Conservation (phyloP, 2,797 vertebrate genomes). For the Lepus townsendii region DNA sequence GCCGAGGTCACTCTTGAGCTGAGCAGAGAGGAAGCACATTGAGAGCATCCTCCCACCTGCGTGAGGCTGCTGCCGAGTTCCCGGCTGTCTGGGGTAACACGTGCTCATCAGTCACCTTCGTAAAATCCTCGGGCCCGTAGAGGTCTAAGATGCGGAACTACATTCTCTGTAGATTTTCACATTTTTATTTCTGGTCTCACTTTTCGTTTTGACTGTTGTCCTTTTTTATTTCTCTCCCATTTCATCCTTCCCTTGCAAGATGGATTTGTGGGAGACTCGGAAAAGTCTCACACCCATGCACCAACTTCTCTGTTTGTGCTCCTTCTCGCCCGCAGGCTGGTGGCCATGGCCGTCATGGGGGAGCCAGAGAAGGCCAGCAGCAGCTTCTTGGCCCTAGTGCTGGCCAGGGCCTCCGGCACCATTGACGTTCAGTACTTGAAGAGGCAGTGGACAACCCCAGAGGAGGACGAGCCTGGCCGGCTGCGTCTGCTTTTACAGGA, state of each 20-base stretch:
- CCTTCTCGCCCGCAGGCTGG: conserved; percentile 88
- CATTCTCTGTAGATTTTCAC: background rate
- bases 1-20: background rate
- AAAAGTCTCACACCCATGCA: rapidly evolving
- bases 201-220: background rate
- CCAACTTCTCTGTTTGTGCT: background rate
- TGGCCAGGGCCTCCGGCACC: conserved; percentile 93
- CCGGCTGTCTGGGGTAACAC: background rate
- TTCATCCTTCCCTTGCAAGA: background rate
- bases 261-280: background rate
- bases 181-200: background rate
- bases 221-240: background rate
- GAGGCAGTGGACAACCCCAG: conserved; percentile 88
- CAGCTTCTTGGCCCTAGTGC: conserved; percentile 91
- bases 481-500: conserved; percentile 88
- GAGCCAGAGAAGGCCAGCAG: conserved; percentile 92
- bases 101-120: no score
- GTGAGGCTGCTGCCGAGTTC: background rate
- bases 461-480: conserved; percentile 88
- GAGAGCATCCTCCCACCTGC: no score
- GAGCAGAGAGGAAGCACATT: no score
- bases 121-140: no score
- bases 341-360: conserved; percentile 93
- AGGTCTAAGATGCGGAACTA: background rate
- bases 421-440: conserved; percentile 94